These are phyloP conservation scores for Orientallactaga bullata DNA, from an alignment of 2,113 vertebrate genomes.

Conservation along the genomic window DNA sequence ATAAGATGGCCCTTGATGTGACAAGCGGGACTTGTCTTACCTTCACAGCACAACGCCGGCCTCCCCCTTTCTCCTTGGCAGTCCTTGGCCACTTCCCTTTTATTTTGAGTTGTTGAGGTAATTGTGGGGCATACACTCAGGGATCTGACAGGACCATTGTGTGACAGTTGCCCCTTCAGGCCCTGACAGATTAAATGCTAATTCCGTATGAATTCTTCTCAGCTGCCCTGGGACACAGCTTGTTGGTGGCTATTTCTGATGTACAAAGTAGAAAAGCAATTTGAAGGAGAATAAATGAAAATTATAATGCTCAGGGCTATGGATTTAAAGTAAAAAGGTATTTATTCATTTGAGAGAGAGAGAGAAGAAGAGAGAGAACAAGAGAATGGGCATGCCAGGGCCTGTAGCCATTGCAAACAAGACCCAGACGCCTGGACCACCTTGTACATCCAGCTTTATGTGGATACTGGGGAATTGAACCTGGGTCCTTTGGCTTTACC, in stretches of 20 bases:
- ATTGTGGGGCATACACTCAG: not conserved
- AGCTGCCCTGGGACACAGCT: not conserved
- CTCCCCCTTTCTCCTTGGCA: not conserved
- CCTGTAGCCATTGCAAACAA: too few relatives aligned
- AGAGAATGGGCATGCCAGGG: too few relatives aligned
- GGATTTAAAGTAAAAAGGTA: too few relatives aligned
- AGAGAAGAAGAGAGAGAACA: too few relatives aligned
- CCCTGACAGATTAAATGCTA: not conserved
- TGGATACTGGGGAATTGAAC: too few relatives aligned
- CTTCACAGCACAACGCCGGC: not conserved
- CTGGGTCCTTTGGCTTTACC: too few relatives aligned
- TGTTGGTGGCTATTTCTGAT: not conserved
- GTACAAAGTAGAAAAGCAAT: not conserved
- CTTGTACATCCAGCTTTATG: too few relatives aligned
- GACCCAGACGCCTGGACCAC: too few relatives aligned
- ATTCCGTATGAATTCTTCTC: not conserved
- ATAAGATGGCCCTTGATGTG: not conserved
- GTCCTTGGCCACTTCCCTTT: not conserved
- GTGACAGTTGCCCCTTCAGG: not conserved
- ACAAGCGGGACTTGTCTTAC: not conserved
- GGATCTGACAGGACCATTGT: not conserved
- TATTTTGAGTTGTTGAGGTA: not conserved
- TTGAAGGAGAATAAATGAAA: not conserved
- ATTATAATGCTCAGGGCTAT: not conserved
- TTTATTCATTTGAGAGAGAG: too few relatives aligned